Evolutionary conservation across 2,888 invertebrate species (phyloP), one percentile per base, ranked within the genome.

Genomic region (Periphyllus acericola): DNA sequence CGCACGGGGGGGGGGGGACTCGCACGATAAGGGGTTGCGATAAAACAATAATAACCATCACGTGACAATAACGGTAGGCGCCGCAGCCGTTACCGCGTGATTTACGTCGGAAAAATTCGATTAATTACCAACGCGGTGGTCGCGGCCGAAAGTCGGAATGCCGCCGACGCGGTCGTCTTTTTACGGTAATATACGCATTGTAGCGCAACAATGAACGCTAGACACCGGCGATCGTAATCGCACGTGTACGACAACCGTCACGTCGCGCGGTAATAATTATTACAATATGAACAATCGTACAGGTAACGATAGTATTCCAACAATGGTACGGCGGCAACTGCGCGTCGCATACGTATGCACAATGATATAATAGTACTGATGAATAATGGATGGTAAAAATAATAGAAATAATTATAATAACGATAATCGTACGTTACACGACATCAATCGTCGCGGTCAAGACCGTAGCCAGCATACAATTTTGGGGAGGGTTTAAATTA

Each of bases 161-260:
- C 60, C 60, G 60, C 21, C 60, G 60, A 1, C 19, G 55, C 55
- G 55, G 60, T 60, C 60, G 60, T 60, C 60, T 4, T 19, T 21
- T 60, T 21, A 60, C 21, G 14, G 17, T 60, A 60, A 29, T 29
- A 68, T 5, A 68, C 11, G 21, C 46, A 3, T 29, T 8, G 3
- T 76, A 9, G 4, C 0, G 46, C n/a, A 21, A 76, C 46, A 46
- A 81, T 21, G 71, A n/a, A 46, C 60, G 29, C 81, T n/a, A n/a
- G 81, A 32, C 68, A 46, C 14, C 14, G 71, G 6, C 21, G 81
- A 81, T 81, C 14, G 46, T 71, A 71, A 81, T 81, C 81, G 29
- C 29, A 40, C 32, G 29, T 17, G n/a, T 46, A 46, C 46, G 2
- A 46, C 46, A 8, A 46, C 46, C 46, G 46, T 46, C 46, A 46